These are phyloP conservation scores for Apamea epomidion DNA, from an alignment of 2,888 invertebrate genomes.

Conservation along the genomic window DNA sequence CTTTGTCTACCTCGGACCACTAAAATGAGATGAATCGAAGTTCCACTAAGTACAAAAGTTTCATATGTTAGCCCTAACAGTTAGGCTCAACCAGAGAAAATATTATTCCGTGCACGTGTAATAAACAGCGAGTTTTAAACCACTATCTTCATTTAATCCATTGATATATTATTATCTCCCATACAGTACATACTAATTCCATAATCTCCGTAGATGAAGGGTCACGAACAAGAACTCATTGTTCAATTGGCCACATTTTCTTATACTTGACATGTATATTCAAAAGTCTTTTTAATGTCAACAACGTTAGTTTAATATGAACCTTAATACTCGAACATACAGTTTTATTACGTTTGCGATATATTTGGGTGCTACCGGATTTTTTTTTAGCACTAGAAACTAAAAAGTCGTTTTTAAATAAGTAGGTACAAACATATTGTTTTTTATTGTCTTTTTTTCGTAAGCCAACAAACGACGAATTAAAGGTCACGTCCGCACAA, in stretches of 20 bases:
- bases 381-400: too few relatives aligned
- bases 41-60: background rate
- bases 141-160: background rate
- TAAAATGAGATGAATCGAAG: background rate
- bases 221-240: background rate
- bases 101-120: background rate
- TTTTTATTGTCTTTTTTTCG: background rate
- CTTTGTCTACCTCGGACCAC: constrained; percentile 35
- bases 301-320: too few relatives aligned
- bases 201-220: background rate
- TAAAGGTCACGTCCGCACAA: background rate
- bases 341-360: too few relatives aligned
- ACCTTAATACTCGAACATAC: too few relatives aligned
- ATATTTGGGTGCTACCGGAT: too few relatives aligned
- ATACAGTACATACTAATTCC: background rate
- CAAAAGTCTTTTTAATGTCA: too few relatives aligned
- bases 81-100: background rate
- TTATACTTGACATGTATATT: too few relatives aligned
- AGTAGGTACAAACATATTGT: too few relatives aligned
- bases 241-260: too few relatives aligned
- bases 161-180: background rate
- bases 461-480: background rate
- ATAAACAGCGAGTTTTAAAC: background rate
- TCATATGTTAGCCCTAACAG: background rate
- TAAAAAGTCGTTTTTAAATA: too few relatives aligned